Conservation (phyloP, 1,140 invertebrate genomes). For the Hetaerina americana region DNA sequence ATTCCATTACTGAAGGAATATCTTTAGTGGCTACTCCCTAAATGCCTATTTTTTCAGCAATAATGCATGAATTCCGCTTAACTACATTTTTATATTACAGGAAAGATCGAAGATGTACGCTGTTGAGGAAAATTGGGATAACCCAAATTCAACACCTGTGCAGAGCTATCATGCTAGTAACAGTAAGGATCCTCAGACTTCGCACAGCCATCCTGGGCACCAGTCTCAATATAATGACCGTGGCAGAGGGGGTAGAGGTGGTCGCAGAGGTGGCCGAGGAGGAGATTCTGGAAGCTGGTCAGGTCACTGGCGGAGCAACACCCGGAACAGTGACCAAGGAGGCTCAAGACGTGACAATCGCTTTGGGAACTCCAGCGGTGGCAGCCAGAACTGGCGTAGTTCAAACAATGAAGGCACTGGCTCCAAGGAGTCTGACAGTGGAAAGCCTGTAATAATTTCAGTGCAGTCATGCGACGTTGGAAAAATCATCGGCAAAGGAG, state of each 20-base stretch:
- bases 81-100: no score
- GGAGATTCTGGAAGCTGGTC: background rate
- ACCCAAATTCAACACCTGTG: no score
- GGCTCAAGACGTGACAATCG: background rate
- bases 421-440: background rate
- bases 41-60: no score
- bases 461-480: slow-evolving; percentile 26
- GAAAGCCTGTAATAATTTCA: slow-evolving; percentile 8
- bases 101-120: no score
- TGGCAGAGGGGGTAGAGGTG: background rate
- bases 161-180: no score
- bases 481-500: slow-evolving; percentile 47
- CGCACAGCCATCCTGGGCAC: no score
- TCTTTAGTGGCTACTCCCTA: no score
- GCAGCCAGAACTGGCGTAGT: background rate
- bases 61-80: no score
- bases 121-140: no score
- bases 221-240: background rate
- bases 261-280: background rate
- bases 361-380: background rate
- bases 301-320: background rate
- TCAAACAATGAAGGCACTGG: background rate
- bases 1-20: no score
- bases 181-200: no score
- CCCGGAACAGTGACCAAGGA: background rate